Percentiles rank a stretch among this genome's conserved stretches.
phyloP scores from a whole-genome alignment of 2,113 vertebrate genomes.

The Taxidea taxus region DNA sequence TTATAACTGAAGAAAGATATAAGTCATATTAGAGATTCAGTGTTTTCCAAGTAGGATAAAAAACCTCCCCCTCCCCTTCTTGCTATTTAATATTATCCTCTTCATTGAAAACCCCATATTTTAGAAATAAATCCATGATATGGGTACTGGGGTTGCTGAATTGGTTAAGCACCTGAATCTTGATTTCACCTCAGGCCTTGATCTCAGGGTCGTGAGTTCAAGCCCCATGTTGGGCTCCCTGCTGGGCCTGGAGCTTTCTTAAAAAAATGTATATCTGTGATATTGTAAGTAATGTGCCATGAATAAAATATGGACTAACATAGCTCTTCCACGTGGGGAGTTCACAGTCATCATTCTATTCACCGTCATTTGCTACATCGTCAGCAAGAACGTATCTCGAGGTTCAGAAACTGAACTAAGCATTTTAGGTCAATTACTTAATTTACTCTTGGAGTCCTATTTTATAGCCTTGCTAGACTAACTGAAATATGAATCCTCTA shows the following conservation, averaged over 20 bases:
- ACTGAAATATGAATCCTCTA: background rate
- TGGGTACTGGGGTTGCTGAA: no score
- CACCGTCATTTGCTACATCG: background rate
- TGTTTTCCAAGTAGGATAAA: background rate
- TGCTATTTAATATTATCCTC: background rate
- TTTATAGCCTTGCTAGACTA: background rate
- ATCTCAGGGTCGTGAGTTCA: background rate
- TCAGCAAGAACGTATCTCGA: background rate
- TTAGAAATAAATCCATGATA: background rate
- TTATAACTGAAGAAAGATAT: background rate
- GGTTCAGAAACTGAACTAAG: background rate
- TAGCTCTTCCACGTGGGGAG: background rate
- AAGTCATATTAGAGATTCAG: background rate
- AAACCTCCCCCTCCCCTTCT: background rate
- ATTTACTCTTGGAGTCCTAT: background rate
- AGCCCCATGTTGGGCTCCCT: background rate
- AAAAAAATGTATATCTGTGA: background rate
- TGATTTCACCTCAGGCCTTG: background rate
- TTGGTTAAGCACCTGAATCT: background rate
- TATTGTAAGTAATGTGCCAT: background rate
- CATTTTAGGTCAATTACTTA: background rate
- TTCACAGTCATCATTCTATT: background rate
- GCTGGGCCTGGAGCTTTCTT: background rate
- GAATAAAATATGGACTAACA: background rate
- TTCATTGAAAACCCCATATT: background rate